Conservation (phyloP, 2,888 invertebrate species). For the Aphidius colemani region DNA sequence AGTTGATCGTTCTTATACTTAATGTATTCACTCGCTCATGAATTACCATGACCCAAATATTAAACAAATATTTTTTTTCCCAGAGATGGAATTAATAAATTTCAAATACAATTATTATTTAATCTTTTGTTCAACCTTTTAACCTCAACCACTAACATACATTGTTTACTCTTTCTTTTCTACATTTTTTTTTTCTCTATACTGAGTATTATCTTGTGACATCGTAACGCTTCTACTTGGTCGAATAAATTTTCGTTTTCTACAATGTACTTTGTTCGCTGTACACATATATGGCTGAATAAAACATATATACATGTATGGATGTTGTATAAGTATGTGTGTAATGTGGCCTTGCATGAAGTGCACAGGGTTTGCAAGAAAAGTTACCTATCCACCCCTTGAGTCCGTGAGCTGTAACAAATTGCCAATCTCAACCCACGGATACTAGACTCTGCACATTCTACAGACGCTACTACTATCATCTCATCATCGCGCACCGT, state of each 20-base stretch:
- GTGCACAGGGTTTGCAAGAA: constrained; percentile 18
- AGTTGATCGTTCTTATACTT: too few relatives aligned
- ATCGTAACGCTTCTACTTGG: constrained; percentile 21
- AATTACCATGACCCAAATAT: too few relatives aligned
- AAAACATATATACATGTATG: constrained; percentile 1
- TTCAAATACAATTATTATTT: not conserved
- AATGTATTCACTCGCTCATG: too few relatives aligned
- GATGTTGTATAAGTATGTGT: not conserved
- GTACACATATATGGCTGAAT: not conserved
- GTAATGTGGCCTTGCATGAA: constrained; percentile 11
- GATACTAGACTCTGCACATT: constrained; percentile 26
- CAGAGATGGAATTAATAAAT: too few relatives aligned
- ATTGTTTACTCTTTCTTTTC: constrained; percentile 5
- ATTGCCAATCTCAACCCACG: constrained; percentile 46
- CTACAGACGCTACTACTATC: constrained; percentile 23
- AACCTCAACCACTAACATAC: not conserved
- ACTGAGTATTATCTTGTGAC: constrained; percentile 1
- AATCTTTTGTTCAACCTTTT: not conserved
- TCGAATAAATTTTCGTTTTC: constrained; percentile 39
- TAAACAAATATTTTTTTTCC: too few relatives aligned
- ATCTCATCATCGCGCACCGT: constrained; percentile 36
- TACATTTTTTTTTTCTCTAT: too few relatives aligned
- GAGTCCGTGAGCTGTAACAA: constrained; percentile 42
- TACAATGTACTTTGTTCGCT: constrained; percentile 23
- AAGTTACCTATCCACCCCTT: constrained; percentile 23